phyloP scores from a whole-genome alignment of 2,888 invertebrate species.

The Ellobium chinense region DNA sequence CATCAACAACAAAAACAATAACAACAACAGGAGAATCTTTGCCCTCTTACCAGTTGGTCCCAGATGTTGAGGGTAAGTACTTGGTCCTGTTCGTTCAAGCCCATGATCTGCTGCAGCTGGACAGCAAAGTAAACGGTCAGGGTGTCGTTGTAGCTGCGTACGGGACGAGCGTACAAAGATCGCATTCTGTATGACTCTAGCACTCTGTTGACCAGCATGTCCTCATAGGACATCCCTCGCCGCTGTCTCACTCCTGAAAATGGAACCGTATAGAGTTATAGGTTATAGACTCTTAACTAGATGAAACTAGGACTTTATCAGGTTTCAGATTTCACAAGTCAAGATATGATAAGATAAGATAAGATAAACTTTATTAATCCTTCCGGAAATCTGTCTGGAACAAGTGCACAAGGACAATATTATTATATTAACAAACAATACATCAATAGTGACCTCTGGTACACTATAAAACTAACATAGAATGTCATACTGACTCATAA shows the following conservation, averaged over 20 bases:
- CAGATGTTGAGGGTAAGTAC: slow-evolving; percentile 78
- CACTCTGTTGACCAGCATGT: slow-evolving; percentile 71
- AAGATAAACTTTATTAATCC: no score
- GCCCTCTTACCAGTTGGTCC: slow-evolving; percentile 76
- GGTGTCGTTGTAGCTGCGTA: slow-evolving; percentile 72
- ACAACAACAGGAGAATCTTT: neutral
- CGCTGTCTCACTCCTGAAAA: neutral
- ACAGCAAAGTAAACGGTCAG: slow-evolving; percentile 74
- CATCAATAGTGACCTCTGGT: no score
- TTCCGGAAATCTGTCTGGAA: no score
- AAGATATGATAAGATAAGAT: no score
- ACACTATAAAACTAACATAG: no score
- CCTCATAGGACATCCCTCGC: slow-evolving; percentile 68
- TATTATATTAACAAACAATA: no score
- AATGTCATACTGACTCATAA: no score
- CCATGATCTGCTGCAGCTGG: slow-evolving; percentile 77
- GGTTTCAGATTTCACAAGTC: neutral
- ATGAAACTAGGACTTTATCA: neutral
- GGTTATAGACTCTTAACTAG: no score
- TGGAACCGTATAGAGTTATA: neutral
- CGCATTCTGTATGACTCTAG: slow-evolving; percentile 71
- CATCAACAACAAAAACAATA: no score
- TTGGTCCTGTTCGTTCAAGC: slow-evolving; percentile 78
- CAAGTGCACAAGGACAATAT: no score
- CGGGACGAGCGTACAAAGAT: slow-evolving; percentile 75